A percentile compares a stretch with the other conserved stretches of the same genome.
Conservation (phyloP, 2,113 vertebrate species). For the Fregata magnificens region DNA sequence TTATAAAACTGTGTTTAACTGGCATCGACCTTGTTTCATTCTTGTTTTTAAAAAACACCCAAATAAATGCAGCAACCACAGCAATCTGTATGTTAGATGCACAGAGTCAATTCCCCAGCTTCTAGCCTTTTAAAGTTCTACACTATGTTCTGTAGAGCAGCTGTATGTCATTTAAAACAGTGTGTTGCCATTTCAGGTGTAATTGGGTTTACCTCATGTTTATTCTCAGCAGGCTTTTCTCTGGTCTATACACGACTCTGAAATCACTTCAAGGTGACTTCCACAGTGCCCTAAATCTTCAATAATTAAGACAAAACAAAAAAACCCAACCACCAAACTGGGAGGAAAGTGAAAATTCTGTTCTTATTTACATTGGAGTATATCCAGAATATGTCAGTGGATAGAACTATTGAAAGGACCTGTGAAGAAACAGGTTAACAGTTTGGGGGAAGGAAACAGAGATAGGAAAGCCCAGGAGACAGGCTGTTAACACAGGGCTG, state of each 20-base stretch:
- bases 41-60: background rate
- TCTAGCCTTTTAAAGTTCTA: background rate
- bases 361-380: background rate
- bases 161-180: background rate
- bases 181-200: background rate
- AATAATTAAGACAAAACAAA: background rate
- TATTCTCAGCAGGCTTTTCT: background rate
- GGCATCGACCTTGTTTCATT: background rate
- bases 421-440: background rate
- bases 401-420: background rate
- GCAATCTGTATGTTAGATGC: background rate
- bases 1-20: background rate
- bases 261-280: background rate
- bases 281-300: background rate
- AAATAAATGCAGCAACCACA: background rate
- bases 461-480: background rate
- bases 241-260: background rate
- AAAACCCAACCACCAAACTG: fast-evolving
- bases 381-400: background rate
- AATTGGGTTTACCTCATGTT: background rate
- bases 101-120: background rate
- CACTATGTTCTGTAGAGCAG: background rate
- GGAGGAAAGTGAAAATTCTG: background rate
- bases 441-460: background rate
- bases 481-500: background rate